Conservation (phyloP, 2,113 vertebrate species). For the Oxyura jamaicensis region DNA sequence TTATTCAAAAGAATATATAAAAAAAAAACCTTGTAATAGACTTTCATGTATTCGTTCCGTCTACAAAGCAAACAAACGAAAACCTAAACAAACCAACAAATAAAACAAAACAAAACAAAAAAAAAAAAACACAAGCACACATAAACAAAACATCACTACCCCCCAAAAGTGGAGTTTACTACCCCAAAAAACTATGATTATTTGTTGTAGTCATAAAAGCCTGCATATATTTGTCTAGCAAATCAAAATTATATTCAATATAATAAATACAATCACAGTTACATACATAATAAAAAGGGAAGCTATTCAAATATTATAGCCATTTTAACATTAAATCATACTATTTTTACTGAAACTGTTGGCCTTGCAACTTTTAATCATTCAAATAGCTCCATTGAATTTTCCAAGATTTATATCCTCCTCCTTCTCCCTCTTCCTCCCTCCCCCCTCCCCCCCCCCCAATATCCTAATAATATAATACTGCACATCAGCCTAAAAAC, state of each 20-base stretch:
- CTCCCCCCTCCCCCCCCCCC: accelerated
- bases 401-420: not conserved
- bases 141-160: accelerated
- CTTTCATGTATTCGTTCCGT: not conserved
- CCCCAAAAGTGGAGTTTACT: accelerated
- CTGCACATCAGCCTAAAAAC: not conserved
- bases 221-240: not conserved
- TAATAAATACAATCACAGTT: not conserved
- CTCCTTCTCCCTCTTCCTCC: too few species aligned
- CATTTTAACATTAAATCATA: not conserved
- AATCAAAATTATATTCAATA: not conserved
- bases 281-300: not conserved
- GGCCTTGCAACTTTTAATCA: not conserved
- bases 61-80: not conserved
- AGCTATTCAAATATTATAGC: not conserved
- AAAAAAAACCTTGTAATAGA: accelerated
- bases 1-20: not conserved
- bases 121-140: not conserved
- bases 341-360: not conserved
- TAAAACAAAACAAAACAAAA: accelerated
- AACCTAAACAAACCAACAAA: not conserved
- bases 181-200: not conserved
- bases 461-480: not conserved
- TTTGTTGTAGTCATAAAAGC: not conserved
- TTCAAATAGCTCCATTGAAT: not conserved